Evolutionary conservation across 2,113 vertebrate species (phyloP), one percentile per base, ranked within the genome.

Genomic region (Vulpes ferrilata): DNA sequence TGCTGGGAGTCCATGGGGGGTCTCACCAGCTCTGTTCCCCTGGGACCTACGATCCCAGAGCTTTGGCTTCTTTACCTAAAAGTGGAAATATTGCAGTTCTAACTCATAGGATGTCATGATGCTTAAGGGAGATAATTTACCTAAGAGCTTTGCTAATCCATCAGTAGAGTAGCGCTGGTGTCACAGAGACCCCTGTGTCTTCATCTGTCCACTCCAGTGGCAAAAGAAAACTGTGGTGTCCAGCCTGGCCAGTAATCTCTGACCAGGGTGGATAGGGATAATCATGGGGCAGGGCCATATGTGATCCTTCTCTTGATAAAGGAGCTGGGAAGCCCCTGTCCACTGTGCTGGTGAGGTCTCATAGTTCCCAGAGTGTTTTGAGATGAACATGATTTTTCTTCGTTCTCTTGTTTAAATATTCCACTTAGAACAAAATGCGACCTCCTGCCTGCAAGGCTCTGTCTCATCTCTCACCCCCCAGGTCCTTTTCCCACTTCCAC

Each of bases 11-110:
- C 23, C 6, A 5, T 15, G 30, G 19, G 30, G 19, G 5, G 9
- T 38, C 35, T 11, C 11, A 17, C 12, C 7, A 1, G 23, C 53
- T n/a, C 10, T 5, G 4, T 13, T 3, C 10, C 23, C 2, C 43
- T 22, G 25, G 38, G 30, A 0, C 8, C 2, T 3, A 38, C 4
- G 23, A 10, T 3, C 22, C 20, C 15, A 0, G 4, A 69, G 10
- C 9, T 32, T 85, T 20, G 9, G 15, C 35, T 57, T 81, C 27
- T 32, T 27, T 17, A 7, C 9, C 38, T 25, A 25, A 23, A 60
- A 22, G 60, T 69, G 65, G 53, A 2, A 51, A 19, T 7, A 9
- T 48, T 69, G 12, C 22, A 5, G 6, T 32, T 60, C 4, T 3
- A 38, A 67, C n/a, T 83, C 15, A 48, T 20, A 9, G 59, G 67